Evolutionary conservation across 2,888 invertebrate species (phyloP).

Genomic region (Halocaridina rubra): DNA sequence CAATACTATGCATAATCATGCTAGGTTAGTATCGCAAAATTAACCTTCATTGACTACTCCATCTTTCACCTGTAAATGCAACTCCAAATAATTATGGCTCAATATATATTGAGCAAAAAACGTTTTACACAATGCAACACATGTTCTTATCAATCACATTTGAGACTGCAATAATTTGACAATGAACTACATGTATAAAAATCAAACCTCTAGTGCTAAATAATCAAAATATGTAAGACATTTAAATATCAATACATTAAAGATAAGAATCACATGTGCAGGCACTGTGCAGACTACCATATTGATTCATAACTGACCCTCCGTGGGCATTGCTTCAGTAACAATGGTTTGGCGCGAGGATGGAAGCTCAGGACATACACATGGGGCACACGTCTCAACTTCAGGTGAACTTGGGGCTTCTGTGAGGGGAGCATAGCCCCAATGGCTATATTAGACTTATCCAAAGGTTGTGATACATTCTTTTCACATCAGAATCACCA

Average conservation of each 20-base stretch:
- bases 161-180: too few species aligned
- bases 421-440: slow-evolving; percentile 44
- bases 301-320: slow-evolving; percentile 58
- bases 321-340: slow-evolving; percentile 45
- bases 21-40: slow-evolving; percentile 46
- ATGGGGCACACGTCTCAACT: slow-evolving; percentile 65
- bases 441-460: slow-evolving; percentile 9
- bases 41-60: not conserved
- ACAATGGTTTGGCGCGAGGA: slow-evolving; percentile 52
- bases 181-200: too few species aligned
- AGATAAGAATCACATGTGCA: not conserved
- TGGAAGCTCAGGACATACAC: slow-evolving; percentile 64
- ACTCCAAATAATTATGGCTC: slow-evolving; percentile 26
- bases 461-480: not conserved
- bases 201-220: too few species aligned
- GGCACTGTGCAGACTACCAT: slow-evolving; percentile 12
- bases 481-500: too few species aligned
- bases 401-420: slow-evolving; percentile 48
- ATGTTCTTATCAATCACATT: too few species aligned
- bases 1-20: too few species aligned
- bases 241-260: too few species aligned
- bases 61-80: slow-evolving; percentile 44
- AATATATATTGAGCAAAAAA: slow-evolving; percentile 17
- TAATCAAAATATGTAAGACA: too few species aligned
- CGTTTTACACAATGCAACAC: too few species aligned